Base-by-base conservation (phyloP, 2,888 invertebrate species). In the Cheilosia variabilis region DNA sequence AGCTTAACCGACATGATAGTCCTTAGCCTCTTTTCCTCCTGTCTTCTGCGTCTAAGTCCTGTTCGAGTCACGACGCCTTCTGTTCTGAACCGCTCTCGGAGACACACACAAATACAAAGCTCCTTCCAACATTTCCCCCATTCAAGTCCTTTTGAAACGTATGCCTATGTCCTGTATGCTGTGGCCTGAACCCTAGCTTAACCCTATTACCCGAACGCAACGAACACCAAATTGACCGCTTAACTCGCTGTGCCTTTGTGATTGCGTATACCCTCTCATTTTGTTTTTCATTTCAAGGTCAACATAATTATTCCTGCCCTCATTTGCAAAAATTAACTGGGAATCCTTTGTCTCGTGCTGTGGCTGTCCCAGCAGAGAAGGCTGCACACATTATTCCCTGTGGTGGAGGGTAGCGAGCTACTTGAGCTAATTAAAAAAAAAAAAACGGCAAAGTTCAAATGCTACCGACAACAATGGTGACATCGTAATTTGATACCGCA, bases 401-500 rank as follows among this genome's bases (percentile, higher is more conserved):
- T 17, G 63, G 71, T 24, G 65, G 47, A 17, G 37, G 47, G 1
- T 27, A 43, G 19, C 27, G 27, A 79, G 75, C 75, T 84, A 84
- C 84, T 84, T 84, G 65, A 69, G 84, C 84, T 84, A 84, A 84
- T 84, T 84, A 84, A 84, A 84, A 65, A 65, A 63, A 63, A 73
- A 71, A 65, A 68, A 55, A 68, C 10, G 53, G 17, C 50, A 65
- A 69, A 63, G 58, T 68, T 79, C 73, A 79, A 75, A 69, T 53
- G 47, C 62, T 62, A 55, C 62, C 69, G 73, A 60, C 69, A 69
- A 84, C 78, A 78, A 83, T 63, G 78, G 68, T 62, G 78, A 78
- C 72, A 83, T 78, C 71, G 79, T 76, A 84, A 84, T 76, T 80
- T 58, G 75, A 84, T 84, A 79, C 58, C 75, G 24, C 31, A 65